These are phyloP conservation scores for Rhagonycha lutea DNA, from an alignment of 2,888 invertebrate genomes.

Conservation along the genomic window DNA sequence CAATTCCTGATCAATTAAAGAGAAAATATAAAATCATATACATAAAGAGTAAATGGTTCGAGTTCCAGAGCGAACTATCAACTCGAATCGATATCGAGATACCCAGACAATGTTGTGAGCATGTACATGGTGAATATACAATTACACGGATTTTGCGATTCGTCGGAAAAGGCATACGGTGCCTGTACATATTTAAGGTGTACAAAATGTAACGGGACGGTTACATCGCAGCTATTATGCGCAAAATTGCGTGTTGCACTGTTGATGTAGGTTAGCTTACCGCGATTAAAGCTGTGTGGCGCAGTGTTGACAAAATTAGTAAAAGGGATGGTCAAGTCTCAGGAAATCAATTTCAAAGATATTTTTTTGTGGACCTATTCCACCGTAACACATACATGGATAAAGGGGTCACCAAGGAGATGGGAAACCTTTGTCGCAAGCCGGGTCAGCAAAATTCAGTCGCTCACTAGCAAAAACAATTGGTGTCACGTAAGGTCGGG, in stretches of 20 bases:
- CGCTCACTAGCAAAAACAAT: background rate
- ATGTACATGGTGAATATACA: conserved; percentile 12
- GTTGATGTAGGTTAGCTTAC: conserved; percentile 25
- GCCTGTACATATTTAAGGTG: conserved; percentile 36
- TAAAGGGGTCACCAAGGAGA: conserved; percentile 21
- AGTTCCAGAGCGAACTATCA: conserved; percentile 10
- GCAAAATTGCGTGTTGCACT: conserved; percentile 38
- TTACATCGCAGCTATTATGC: conserved; percentile 25
- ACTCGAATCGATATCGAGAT: conserved; percentile 23
- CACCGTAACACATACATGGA: conserved; percentile 33
- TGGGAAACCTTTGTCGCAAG: conserved; percentile 35
- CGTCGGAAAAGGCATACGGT: conserved; percentile 34
- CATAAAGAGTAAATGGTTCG: conserved; percentile 19
- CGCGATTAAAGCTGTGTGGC: conserved; percentile 32
- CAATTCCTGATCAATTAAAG: conserved; percentile 13
- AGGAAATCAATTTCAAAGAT: conserved; percentile 9
- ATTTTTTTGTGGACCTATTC: conserved; percentile 35
- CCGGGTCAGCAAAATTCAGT: conserved; percentile 26
- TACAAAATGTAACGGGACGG: background rate
- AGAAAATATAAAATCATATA: too few species aligned
- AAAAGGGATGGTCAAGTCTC: conserved; percentile 3
- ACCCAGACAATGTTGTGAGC: conserved; percentile 11
- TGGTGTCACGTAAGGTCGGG: conserved; percentile 28
- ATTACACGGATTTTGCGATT: conserved; percentile 36
- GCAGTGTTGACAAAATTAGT: conserved; percentile 28